Percentiles rank a stretch among this genome's conserved stretches.
Conservation (phyloP, 2,113 vertebrate species). For the Ptyas mucosa region DNA sequence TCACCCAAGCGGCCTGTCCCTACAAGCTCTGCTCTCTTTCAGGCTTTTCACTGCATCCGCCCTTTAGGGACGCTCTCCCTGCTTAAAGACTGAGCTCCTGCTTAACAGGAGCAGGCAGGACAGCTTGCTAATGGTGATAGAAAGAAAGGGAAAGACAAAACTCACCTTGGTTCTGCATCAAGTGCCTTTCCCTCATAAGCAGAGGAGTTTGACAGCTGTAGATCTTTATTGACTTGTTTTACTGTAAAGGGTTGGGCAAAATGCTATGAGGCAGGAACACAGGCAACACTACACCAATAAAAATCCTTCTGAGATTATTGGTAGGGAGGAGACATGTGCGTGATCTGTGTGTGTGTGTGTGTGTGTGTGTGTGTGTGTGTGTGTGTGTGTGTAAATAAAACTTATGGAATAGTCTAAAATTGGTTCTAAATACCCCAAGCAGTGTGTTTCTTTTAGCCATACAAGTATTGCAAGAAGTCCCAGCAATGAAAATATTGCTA, state of each 20-base stretch:
- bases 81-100: neutral
- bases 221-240: neutral
- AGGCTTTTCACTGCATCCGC: neutral
- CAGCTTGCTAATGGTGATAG: neutral
- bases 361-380: no score
- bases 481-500: neutral
- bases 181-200: neutral
- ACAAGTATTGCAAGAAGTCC: neutral
- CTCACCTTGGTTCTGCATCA: slow-evolving; percentile 6
- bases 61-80: neutral
- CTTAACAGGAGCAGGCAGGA: neutral
- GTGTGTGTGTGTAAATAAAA: neutral
- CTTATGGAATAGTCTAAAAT: neutral
- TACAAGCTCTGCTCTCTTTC: neutral
- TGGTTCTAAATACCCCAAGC: neutral
- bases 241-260: neutral
- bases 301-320: slow-evolving; percentile 15
- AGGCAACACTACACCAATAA: neutral
- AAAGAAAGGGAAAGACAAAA: neutral
- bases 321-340: neutral
- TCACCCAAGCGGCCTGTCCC: neutral
- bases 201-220: neutral
- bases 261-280: neutral
- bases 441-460: neutral
- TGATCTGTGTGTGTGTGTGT: no score